Evolutionary conservation across 2,113 vertebrate species (phyloP).

Genomic region (Eulemur rufifrons): DNA sequence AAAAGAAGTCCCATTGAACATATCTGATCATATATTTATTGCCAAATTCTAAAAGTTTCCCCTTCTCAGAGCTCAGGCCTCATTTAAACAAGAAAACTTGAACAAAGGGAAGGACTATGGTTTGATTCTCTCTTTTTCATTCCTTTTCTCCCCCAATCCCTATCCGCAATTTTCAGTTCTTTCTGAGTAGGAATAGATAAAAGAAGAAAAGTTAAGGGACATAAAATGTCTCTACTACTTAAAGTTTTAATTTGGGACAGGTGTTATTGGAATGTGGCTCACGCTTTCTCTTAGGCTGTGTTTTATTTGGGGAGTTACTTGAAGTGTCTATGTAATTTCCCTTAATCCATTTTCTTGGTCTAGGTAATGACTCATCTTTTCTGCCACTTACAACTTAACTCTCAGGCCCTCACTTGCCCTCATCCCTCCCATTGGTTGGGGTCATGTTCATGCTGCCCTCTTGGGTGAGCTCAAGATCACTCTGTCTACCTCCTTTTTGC

Average conservation of each 20-base stretch:
- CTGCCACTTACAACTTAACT: neutral
- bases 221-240: neutral
- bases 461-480: neutral
- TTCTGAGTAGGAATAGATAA: neutral
- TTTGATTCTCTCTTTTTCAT: neutral
- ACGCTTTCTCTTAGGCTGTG: neutral
- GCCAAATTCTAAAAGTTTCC: neutral
- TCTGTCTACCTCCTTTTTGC: neutral
- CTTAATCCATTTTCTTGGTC: neutral
- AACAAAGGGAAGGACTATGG: rapidly evolving
- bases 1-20: neutral
- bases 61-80: neutral
- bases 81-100: neutral
- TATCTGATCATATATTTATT: neutral
- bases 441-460: neutral
- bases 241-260: neutral
- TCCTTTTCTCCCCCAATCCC: neutral
- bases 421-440: rapidly evolving
- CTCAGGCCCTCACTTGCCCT: neutral
- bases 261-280: neutral
- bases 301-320: neutral
- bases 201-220: neutral
- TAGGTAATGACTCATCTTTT: neutral
- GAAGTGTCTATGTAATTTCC: neutral
- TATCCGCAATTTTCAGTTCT: neutral